A percentile compares a stretch with the other conserved stretches of the same genome.
Evolutionary conservation across 2,888 invertebrate genomes (phyloP).

Genomic region (Antheraea assamensis): DNA sequence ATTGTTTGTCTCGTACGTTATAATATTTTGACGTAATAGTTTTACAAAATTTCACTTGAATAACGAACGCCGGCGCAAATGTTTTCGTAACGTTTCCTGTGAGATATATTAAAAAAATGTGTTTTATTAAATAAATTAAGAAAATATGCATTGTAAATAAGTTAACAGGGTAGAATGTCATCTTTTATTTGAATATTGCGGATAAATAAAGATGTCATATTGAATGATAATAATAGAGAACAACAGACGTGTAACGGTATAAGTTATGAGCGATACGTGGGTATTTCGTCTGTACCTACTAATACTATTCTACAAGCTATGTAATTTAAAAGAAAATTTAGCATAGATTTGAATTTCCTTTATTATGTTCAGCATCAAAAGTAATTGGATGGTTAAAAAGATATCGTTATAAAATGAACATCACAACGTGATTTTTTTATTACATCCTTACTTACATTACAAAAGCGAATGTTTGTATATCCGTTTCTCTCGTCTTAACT

Average conservation of each 20-base stretch:
- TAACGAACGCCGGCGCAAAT: conserved; percentile 9
- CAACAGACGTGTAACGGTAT: background rate
- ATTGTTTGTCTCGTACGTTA: conserved; percentile 28
- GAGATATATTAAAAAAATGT: conserved; percentile 13
- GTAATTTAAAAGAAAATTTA: too few relatives aligned
- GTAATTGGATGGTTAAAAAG: too few relatives aligned
- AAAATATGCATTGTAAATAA: conserved; percentile 41
- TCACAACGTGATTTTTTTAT: too few relatives aligned
- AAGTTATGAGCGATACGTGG: background rate
- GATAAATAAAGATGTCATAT: conserved; percentile 54
- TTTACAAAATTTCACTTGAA: conserved; percentile 24
- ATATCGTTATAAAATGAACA: too few relatives aligned
- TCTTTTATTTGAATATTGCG: conserved; percentile 35
- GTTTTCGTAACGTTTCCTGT: conserved; percentile 14
- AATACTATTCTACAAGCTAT: too few relatives aligned
- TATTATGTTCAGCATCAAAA: too few relatives aligned
- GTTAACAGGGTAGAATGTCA: conserved; percentile 39
- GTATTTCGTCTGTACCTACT: background rate
- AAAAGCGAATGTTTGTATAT: too few relatives aligned
- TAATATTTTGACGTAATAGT: conserved; percentile 29
- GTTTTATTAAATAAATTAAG: conserved; percentile 27
- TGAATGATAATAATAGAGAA: background rate
- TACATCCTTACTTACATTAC: too few relatives aligned
- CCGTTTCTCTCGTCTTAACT: too few relatives aligned
- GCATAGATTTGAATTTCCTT: too few relatives aligned